Base-by-base conservation (phyloP, 1,140 invertebrate genomes). In the Hermetia illucens region DNA sequence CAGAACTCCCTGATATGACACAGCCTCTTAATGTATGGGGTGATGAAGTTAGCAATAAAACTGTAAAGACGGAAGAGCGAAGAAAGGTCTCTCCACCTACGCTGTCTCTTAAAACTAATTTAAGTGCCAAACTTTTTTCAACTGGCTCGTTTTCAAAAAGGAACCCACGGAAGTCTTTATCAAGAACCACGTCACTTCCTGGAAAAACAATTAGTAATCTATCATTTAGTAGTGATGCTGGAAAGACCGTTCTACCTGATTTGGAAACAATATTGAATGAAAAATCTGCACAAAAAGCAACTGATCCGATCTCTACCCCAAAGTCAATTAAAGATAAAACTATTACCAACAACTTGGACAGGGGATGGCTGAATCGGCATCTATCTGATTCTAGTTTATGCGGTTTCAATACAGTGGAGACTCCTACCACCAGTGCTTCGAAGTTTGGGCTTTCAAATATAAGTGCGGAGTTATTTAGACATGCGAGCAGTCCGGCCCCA, bases 111-210 rank as follows among this genome's bases (percentile, higher is more conserved):
- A 54, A 50, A 33, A 31, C 56, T 0, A 58, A 52, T 19, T 36
- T 57, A 1, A 79, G 44, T 39, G 44, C 40, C 49, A 82, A 84
- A 52, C 62, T 82, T 36, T 84, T 84, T 59, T 70, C 68, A 29
- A 66, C 72, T 38, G 75, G 62, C 10, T 15, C 48, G 51, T 76
- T 83, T 57, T 66, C 68, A 17, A 75, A 82, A 50, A 63, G 80
- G 41, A 84, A 85, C 65, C 80, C 80, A 10, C 68, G 80, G 50
- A 85, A 85, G 57, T 71, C 72, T 1, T 42, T 74, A n/a, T 60
- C 67, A 3, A 42, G 47, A 27, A 27, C 13, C 13, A 8, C 8
- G 8, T 27, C 24, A 13, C 24, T 27, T 9, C 55, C 48, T 39
- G 51, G 32, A 36, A 46, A 46, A 32, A n/a, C 20, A 21, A 41